Conservation (phyloP, 2,888 invertebrate genomes). For the Yponomeuta evonymella region DNA sequence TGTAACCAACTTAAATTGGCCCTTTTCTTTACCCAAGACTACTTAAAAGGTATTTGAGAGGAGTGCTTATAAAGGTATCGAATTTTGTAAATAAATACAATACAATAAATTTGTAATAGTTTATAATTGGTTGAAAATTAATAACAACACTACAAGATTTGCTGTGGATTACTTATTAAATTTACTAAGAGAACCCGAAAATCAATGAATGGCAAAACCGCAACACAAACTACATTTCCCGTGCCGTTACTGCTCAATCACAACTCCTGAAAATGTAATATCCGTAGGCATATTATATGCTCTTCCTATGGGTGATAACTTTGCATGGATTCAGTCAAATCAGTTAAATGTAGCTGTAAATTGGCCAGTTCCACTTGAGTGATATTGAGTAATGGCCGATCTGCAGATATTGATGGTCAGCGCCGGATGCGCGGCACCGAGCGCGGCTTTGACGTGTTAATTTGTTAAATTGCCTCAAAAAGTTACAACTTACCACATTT, state of each 20-base stretch:
- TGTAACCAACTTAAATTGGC: too few species aligned
- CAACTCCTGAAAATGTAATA: slow-evolving; percentile 1
- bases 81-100: too few species aligned
- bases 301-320: slow-evolving; percentile 43
- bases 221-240: neutral
- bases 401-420: slow-evolving; percentile 62
- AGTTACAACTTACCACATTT: neutral
- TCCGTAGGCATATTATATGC: neutral
- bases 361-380: slow-evolving; percentile 70
- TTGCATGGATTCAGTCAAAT: slow-evolving; percentile 66
- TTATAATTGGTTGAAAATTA: neutral
- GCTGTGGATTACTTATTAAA: neutral
- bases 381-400: slow-evolving; percentile 69
- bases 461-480: slow-evolving; percentile 49
- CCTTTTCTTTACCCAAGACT: too few species aligned
- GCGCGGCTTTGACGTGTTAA: slow-evolving; percentile 53
- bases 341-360: slow-evolving; percentile 73
- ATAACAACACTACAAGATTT: neutral
- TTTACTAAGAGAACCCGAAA: neutral
- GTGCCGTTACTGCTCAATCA: neutral
- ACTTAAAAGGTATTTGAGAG: too few species aligned
- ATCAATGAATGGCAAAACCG: slow-evolving; percentile 1
- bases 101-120: neutral
- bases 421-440: slow-evolving; percentile 47
- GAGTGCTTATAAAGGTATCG: too few species aligned